phyloP scores from a whole-genome alignment of 2,113 vertebrate species.

The Notechis scutatus region DNA sequence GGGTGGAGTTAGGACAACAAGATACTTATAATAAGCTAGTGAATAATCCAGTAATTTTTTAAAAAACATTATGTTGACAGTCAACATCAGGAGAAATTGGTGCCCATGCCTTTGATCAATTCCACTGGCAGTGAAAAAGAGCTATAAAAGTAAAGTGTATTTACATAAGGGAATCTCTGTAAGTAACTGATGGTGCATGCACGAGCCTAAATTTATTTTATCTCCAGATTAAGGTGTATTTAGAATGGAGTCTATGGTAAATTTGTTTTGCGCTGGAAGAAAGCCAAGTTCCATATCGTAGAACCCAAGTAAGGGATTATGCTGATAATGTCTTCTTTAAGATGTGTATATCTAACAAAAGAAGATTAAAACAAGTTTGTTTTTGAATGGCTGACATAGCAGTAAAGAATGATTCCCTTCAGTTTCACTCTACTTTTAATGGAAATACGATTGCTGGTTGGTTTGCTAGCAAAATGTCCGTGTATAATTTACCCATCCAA shows the following conservation, averaged over 20 bases:
- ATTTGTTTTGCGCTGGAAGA: neutral
- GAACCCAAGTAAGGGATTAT: neutral
- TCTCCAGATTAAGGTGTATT: neutral
- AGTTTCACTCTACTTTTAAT: constrained; percentile 34
- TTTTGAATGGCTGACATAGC: neutral
- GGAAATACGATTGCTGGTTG: constrained; percentile 53
- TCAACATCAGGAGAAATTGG: neutral
- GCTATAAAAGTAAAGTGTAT: neutral
- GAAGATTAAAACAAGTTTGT: constrained; percentile 42
- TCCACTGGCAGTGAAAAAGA: neutral
- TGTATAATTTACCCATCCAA: neutral
- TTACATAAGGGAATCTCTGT: neutral
- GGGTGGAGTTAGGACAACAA: neutral
- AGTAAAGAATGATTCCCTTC: constrained; percentile 46
- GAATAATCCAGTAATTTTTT: neutral
- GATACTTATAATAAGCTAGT: neutral
- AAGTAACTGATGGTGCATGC: neutral
- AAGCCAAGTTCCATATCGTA: constrained; percentile 22
- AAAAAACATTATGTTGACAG: neutral
- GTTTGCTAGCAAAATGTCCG: constrained; percentile 26
- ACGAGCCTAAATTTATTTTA: accelerated
- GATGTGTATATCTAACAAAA: constrained; percentile 29
- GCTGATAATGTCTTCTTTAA: constrained; percentile 28
- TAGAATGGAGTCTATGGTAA: constrained; percentile 10
- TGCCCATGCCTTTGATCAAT: neutral